These are phyloP conservation scores for Eurois occulta DNA, from an alignment of 2,888 invertebrate species.

Conservation along the genomic window DNA sequence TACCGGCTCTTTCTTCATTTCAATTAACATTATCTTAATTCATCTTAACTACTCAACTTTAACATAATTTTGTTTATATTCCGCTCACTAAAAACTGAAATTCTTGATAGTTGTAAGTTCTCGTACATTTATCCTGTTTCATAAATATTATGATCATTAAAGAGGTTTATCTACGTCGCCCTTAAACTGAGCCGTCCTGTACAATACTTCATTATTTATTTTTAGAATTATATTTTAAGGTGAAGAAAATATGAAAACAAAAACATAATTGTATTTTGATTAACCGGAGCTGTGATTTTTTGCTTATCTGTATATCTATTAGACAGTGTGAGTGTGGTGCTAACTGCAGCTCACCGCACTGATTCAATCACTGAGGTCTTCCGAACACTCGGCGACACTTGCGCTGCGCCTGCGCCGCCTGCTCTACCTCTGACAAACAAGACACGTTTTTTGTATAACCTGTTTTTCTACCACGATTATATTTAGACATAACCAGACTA, in stretches of 20 bases:
- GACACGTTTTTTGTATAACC: constrained; percentile 41
- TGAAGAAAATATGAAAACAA: constrained; percentile 83
- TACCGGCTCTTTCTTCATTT: constrained; percentile 31
- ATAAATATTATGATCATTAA: constrained; percentile 47
- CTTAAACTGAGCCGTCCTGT: constrained; percentile 85
- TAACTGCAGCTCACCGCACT: constrained; percentile 55
- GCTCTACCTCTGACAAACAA: constrained; percentile 18
- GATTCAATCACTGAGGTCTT: constrained; percentile 75
- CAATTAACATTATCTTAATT: constrained; percentile 38
- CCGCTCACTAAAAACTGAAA: constrained; percentile 13
- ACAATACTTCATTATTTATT: constrained; percentile 90
- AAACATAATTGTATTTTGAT: constrained; percentile 88
- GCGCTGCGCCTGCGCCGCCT: constrained; percentile 50
- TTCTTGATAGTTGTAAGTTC: constrained; percentile 33
- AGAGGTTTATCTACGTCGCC: constrained; percentile 79
- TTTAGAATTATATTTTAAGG: constrained; percentile 85
- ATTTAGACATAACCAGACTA: constrained; percentile 34
- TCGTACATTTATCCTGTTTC: constrained; percentile 15
- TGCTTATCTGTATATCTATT: constrained; percentile 86
- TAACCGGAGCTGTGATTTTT: constrained; percentile 90
- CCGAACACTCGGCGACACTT: constrained; percentile 66
- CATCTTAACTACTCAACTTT: constrained; percentile 27
- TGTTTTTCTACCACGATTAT: constrained; percentile 23
- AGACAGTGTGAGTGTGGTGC: constrained; percentile 67
- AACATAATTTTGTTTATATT: constrained; percentile 23